Conservation (phyloP, 2,797 vertebrate genomes). For the Eutrigla gurnardus region DNA sequence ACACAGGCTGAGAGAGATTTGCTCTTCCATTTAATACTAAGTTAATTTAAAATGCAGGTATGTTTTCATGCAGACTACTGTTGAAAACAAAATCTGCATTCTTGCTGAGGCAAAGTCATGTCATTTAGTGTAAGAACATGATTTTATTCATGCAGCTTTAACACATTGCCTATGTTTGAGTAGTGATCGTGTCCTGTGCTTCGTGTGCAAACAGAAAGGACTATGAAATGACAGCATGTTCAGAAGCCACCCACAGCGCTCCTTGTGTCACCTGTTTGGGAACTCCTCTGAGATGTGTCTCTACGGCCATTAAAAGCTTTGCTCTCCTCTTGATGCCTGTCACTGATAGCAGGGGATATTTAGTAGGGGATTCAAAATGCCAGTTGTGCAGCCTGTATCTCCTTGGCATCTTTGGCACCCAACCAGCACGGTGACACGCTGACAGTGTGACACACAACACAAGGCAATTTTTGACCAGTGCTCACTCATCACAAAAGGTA, state of each 20-base stretch:
- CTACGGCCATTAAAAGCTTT: slow-evolving; percentile 63
- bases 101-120: too few relatives aligned
- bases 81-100: not conserved
- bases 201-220: slow-evolving; percentile 43
- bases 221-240: slow-evolving; percentile 40
- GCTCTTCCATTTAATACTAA: slow-evolving; percentile 22
- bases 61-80: not conserved
- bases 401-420: slow-evolving; percentile 61
- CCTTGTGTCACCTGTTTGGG: slow-evolving; percentile 48
- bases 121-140: not conserved
- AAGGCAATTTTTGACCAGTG: slow-evolving; percentile 60
- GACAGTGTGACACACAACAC: slow-evolving; percentile 58
- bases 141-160: not conserved
- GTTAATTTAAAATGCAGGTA: slow-evolving; percentile 1
- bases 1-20: slow-evolving; percentile 2
- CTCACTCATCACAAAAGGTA: slow-evolving; percentile 66
- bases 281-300: slow-evolving; percentile 60
- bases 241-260: slow-evolving; percentile 45
- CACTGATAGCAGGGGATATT: slow-evolving; percentile 73
- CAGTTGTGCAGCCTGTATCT: slow-evolving; percentile 61
- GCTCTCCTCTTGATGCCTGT: slow-evolving; percentile 68
- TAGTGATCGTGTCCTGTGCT: slow-evolving; percentile 2
- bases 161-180: slow-evolving; percentile 6
- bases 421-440: slow-evolving; percentile 62
- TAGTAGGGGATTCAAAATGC: slow-evolving; percentile 66